These are phyloP conservation scores for Drosophila biarmipes DNA, from an alignment of 1,140 invertebrate species.

Conservation along the genomic window DNA sequence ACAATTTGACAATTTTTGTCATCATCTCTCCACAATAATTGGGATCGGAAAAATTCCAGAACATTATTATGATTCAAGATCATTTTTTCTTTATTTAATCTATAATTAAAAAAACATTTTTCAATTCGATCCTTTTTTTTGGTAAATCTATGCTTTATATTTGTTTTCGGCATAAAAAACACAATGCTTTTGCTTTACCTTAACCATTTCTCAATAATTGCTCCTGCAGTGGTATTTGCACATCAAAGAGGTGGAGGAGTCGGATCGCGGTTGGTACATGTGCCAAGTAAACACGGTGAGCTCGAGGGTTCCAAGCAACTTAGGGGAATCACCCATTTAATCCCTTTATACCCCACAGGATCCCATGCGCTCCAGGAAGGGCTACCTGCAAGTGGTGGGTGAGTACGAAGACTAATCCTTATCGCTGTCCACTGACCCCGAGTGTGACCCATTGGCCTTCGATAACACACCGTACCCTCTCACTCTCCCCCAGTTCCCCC, in stretches of 20 bases:
- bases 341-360: constrained; percentile 84
- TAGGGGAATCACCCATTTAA: constrained; percentile 1
- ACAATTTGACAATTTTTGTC: too few species aligned
- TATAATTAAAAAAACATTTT: too few species aligned
- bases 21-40: too few species aligned
- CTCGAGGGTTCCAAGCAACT: neutral
- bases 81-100: too few species aligned
- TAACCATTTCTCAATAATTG: neutral
- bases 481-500: constrained; percentile 89
- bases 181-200: too few species aligned
- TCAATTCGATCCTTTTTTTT: too few species aligned
- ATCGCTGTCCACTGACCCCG: constrained; percentile 25
- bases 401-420: constrained; percentile 80
- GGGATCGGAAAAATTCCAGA: too few species aligned
- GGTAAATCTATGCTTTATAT: too few species aligned
- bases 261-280: constrained; percentile 90
- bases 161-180: too few species aligned
- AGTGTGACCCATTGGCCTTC: constrained; percentile 31
- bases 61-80: too few species aligned
- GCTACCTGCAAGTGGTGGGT: constrained; percentile 95
- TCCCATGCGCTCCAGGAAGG: constrained; percentile 93
- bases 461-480: constrained; percentile 5
- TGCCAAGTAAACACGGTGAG: constrained; percentile 85
- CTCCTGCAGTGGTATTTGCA: constrained; percentile 90
- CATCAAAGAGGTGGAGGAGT: constrained; percentile 92